Percentiles rank a stretch among this genome's conserved stretches.
Conservation (phyloP, 2,797 vertebrate species). For the Thaleichthys pacificus region DNA sequence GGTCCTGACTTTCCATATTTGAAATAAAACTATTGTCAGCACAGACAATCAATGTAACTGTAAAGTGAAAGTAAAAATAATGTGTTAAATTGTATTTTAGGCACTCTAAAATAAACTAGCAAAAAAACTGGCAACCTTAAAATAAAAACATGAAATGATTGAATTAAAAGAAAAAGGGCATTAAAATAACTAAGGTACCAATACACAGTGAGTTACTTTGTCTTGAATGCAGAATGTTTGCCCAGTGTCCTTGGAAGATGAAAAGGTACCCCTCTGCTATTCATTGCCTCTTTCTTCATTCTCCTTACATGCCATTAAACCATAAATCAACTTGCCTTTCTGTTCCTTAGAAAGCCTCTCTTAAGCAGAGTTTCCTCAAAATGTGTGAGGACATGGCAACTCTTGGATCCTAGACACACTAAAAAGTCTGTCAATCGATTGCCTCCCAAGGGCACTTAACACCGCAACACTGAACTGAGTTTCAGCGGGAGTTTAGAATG, state of each 20-base stretch:
- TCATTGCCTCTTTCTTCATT: conserved; percentile 64
- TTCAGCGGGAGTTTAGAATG: no score
- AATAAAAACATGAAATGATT: neutral
- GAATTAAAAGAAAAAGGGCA: conserved; percentile 50
- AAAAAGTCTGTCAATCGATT: no score
- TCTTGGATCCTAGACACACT: conserved; percentile 12
- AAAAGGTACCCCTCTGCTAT: conserved; percentile 72
- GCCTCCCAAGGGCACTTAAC: no score
- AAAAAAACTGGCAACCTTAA: no score
- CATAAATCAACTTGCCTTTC: conserved; percentile 73
- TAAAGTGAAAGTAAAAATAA: no score
- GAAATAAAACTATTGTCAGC: no score
- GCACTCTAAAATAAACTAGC: no score
- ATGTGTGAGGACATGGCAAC: conserved; percentile 63
- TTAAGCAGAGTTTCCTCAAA: conserved; percentile 57
- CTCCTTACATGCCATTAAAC: conserved; percentile 77
- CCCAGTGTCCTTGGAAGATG: conserved; percentile 64
- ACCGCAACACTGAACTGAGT: no score
- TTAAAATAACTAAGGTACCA: conserved; percentile 29
- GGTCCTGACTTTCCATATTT: no score
- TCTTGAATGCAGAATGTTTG: conserved; percentile 63
- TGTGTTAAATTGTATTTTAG: no score
- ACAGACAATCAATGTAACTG: neutral
- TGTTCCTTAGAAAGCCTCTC: conserved; percentile 65
- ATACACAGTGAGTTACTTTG: conserved; percentile 56